phyloP scores from a whole-genome alignment of 2,113 vertebrate species.

The Siphamia tubifer region DNA sequence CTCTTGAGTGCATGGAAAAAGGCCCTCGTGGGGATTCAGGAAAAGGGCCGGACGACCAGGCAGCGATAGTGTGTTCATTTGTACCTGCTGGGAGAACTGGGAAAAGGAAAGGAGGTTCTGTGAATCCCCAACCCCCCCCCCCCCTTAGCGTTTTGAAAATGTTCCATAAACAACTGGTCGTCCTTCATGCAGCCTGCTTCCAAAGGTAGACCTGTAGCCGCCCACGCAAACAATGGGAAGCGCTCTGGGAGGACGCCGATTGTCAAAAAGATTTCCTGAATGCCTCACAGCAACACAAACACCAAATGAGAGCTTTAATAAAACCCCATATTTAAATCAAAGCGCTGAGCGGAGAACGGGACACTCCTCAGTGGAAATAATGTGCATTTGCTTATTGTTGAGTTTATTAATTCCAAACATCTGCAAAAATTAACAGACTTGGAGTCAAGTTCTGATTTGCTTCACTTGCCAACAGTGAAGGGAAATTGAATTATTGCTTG shows the following conservation, averaged over 20 bases:
- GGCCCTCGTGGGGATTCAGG: not conserved
- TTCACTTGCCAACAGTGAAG: slow-evolving; percentile 53
- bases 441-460: slow-evolving; percentile 48
- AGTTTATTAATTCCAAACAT: slow-evolving; percentile 49
- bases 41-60: too few species aligned
- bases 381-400: slow-evolving; percentile 23
- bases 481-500: slow-evolving; percentile 37
- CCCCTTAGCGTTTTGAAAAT: not conserved
- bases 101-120: slow-evolving; percentile 35
- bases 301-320: not conserved
- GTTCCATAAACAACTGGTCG: slow-evolving; percentile 12
- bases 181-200: slow-evolving; percentile 10
- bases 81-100: slow-evolving; percentile 51
- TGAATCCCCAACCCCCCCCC: not conserved
- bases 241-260: slow-evolving; percentile 12
- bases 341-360: not conserved
- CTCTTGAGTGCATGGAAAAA: slow-evolving; percentile 22
- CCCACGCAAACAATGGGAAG: slow-evolving; percentile 42
- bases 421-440: slow-evolving; percentile 43
- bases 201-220: slow-evolving; percentile 6
- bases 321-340: not conserved
- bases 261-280: slow-evolving; percentile 29
- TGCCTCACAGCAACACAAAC: slow-evolving; percentile 12
- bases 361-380: slow-evolving; percentile 7
- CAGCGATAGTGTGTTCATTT: slow-evolving; percentile 26